Base-by-base conservation (phyloP, 2,888 invertebrate species). In the Lithophane ornitopus region DNA sequence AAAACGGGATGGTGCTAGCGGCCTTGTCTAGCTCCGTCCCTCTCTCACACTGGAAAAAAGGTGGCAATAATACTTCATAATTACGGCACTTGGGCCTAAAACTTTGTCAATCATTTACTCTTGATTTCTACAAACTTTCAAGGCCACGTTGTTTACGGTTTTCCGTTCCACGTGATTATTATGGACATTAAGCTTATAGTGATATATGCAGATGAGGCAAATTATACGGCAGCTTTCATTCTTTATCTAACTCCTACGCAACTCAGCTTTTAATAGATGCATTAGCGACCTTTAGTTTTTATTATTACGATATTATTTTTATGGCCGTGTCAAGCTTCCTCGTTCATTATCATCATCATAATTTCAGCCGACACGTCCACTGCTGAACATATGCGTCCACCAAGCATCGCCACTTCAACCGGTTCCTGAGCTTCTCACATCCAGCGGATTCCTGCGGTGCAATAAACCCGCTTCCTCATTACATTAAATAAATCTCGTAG, bases 251-350 rank as follows among this genome's bases (percentile, higher is more conserved):
- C 49, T 26, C 78, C 72, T 52, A 73, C 82, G 56, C 78, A 52
- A 61, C 44, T 22, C 11, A 46, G 22, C 3, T 54, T 46, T 26
- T 71, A 49, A 56, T 59, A 78, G 11, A 77, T 71, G 39, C 71
- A 62, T 58, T 56, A 14, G 26, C 80, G 62, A 80, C 80, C 72
- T 83, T 82, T 49, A 63, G 9, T 14, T 72, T 65, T 78, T 70
- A 70, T 78, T 66, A 11, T 58, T 67, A 26, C 22, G 3, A 54
- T 71, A 71, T 19, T n/a, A n/a, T n/a, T n/a, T 79, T 68, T 58
- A 71, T 58, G 2, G 41, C 26, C n/a, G 3, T 39, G 44, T 70
- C 56, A 28, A 11, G 19, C n/a, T 78, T 70, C 70, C 58, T 71
- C 19, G 6, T 34, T 49, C n/a, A n/a, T 34, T 9, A n/a, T 34